phyloP scores from a whole-genome alignment of 1,140 invertebrate genomes.

The Drosophila jambulina region DNA sequence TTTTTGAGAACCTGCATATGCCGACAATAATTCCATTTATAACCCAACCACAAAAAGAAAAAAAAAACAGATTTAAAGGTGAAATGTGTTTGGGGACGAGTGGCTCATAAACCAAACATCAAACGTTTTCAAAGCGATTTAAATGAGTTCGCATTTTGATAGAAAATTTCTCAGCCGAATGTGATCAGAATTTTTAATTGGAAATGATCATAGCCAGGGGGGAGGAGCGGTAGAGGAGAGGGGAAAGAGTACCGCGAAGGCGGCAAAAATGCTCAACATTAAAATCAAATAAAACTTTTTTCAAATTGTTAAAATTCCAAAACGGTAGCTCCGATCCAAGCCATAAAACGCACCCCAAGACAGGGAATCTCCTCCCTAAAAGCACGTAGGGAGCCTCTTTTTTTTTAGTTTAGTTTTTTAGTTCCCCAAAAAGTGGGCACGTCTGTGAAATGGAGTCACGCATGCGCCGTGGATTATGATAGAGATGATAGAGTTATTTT shows the following conservation, averaged over 20 bases:
- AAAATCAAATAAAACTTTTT: slow-evolving; percentile 74
- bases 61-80: slow-evolving; percentile 20
- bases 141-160: slow-evolving; percentile 78
- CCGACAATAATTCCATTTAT: slow-evolving; percentile 36
- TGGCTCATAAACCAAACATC: slow-evolving; percentile 74
- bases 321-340: slow-evolving; percentile 42
- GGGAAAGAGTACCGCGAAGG: slow-evolving; percentile 41
- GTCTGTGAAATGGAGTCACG: slow-evolving; percentile 50
- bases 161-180: slow-evolving; percentile 63
- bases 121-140: slow-evolving; percentile 68
- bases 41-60: slow-evolving; percentile 4
- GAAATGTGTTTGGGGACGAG: slow-evolving; percentile 47
- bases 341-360: slow-evolving; percentile 60
- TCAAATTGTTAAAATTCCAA: slow-evolving; percentile 67
- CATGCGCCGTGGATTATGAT: slow-evolving; percentile 18
- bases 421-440: slow-evolving; percentile 30
- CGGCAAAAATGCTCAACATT: slow-evolving; percentile 74
- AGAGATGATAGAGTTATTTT: background rate
- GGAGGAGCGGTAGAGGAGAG: background rate
- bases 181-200: slow-evolving; percentile 53
- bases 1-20: slow-evolving; percentile 35
- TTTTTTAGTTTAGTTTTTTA: background rate
- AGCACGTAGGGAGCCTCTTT: slow-evolving; percentile 5
- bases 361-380: background rate
- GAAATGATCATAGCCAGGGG: background rate